Percentiles rank a stretch among this genome's conserved stretches.
phyloP scores from a whole-genome alignment of 2,113 vertebrate species.

The Osmerus mordax region DNA sequence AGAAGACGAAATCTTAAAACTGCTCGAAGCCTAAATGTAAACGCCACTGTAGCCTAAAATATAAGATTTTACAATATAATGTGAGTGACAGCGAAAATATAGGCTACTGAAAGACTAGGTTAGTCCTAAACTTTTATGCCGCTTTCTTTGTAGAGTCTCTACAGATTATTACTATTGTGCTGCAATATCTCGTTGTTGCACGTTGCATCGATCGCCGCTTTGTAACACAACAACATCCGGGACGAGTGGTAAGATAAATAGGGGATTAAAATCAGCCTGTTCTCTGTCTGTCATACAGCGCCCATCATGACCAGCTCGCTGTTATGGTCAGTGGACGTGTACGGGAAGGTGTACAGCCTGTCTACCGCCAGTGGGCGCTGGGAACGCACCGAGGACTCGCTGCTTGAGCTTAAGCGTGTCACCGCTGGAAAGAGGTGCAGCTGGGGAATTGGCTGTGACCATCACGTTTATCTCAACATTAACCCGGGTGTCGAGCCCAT shows the following conservation, averaged over 20 bases:
- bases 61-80: background rate
- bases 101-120: too few relatives aligned
- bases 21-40: background rate
- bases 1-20: background rate
- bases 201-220: too few relatives aligned
- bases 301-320: conserved; percentile 77
- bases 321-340: conserved; percentile 93
- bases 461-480: conserved; percentile 86
- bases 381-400: conserved; percentile 79
- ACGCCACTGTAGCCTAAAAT: background rate
- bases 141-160: too few relatives aligned
- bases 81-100: too few relatives aligned
- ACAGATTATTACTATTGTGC: too few relatives aligned
- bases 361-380: conserved; percentile 82
- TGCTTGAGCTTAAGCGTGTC: conserved; percentile 89
- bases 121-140: too few relatives aligned
- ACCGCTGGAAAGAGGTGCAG: conserved; percentile 81
- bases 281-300: conserved; percentile 38
- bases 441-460: conserved; percentile 94
- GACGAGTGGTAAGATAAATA: background rate
- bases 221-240: too few relatives aligned
- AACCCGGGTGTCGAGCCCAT: conserved; percentile 82
- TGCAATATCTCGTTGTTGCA: too few relatives aligned
- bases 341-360: conserved; percentile 87
- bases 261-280: conserved; percentile 54